These are phyloP conservation scores for Heptranchias perlo DNA, from an alignment of 2,113 vertebrate species.

Conservation along the genomic window DNA sequence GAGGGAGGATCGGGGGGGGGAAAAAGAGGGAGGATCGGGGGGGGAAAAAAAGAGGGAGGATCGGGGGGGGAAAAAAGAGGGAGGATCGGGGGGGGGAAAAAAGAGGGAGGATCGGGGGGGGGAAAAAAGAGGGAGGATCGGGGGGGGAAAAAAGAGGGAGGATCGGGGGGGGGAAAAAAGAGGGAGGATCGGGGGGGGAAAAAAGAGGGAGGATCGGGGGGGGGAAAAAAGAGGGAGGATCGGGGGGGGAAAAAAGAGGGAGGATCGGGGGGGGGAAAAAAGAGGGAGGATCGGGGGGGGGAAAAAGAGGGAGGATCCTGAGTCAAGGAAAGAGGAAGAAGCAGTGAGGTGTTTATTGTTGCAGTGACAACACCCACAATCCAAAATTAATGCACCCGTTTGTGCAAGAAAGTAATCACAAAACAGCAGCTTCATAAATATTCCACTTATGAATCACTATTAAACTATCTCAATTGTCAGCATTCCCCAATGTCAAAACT, in stretches of 20 bases:
- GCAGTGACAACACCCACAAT: background rate
- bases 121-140: too few relatives aligned
- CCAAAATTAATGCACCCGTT: background rate
- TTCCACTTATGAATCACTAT: background rate
- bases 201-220: background rate
- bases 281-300: background rate
- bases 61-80: too few relatives aligned
- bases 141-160: background rate
- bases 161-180: too few relatives aligned
- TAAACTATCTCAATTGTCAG: background rate
- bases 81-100: too few relatives aligned
- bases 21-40: too few relatives aligned
- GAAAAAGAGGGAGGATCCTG: background rate
- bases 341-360: background rate
- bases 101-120: too few relatives aligned
- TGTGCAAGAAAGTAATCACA: background rate
- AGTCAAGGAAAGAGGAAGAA: background rate
- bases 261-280: background rate
- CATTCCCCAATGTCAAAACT: background rate
- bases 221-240: background rate
- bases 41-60: too few relatives aligned
- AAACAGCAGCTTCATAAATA: conserved; percentile 41
- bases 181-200: too few relatives aligned
- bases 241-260: background rate
- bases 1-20: background rate